Evolutionary conservation across 2,113 vertebrate species (phyloP).

Genomic region (Salminus brasiliensis): DNA sequence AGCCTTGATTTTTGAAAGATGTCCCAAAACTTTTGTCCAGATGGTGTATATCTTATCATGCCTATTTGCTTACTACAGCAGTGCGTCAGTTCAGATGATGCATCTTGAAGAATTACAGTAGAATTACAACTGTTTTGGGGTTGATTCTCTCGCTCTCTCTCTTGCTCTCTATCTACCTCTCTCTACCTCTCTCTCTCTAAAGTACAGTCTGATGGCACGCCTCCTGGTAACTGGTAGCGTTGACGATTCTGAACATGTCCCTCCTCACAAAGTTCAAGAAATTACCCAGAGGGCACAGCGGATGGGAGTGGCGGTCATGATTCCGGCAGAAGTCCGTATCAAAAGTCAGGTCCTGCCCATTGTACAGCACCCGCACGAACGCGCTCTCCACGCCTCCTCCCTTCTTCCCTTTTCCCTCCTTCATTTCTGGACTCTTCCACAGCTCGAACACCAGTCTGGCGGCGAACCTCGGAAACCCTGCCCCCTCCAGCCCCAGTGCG

Average conservation of each 20-base stretch:
- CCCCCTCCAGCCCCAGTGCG: conserved; percentile 87
- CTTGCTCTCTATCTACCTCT: background rate
- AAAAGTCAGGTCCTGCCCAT: conserved; percentile 92
- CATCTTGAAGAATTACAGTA: too few relatives aligned
- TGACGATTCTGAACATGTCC: conserved; percentile 89
- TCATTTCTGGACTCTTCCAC: conserved; percentile 80
- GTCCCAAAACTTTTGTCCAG: too few relatives aligned
- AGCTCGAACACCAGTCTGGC: conserved; percentile 95
- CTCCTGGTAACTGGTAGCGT: conserved; percentile 86
- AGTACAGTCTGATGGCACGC: conserved; percentile 82
- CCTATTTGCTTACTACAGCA: too few relatives aligned
- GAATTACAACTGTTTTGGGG: too few relatives aligned
- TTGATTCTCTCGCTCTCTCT: too few relatives aligned
- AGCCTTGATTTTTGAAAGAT: too few relatives aligned
- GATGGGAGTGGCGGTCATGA: conserved; percentile 76
- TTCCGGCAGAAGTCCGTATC: conserved; percentile 89
- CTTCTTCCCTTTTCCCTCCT: conserved; percentile 32
- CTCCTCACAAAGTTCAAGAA: conserved; percentile 86
- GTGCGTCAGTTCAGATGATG: too few relatives aligned
- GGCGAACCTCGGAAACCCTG: conserved; percentile 90
- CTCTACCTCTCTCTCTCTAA: conserved; percentile 54
- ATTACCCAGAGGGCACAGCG: conserved; percentile 90
- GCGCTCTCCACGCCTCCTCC: conserved; percentile 72
- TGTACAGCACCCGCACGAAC: conserved; percentile 90
- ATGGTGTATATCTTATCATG: too few relatives aligned